phyloP scores from a whole-genome alignment of 2,113 vertebrate species.

The Zosterops pallidus region DNA sequence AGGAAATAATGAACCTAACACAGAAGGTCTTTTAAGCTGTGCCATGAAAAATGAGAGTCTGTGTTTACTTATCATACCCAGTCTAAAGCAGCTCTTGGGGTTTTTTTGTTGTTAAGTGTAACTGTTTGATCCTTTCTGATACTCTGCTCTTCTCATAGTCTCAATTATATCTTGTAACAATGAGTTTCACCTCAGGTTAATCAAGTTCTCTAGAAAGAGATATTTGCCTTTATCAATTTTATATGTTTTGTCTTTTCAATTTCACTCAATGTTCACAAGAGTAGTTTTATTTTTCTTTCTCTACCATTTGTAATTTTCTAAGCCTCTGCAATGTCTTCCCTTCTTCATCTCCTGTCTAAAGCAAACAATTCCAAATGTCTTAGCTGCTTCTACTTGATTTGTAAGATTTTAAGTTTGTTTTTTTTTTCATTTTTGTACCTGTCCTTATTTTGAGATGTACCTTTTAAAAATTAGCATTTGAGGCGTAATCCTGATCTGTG shows the following conservation, averaged over 20 bases:
- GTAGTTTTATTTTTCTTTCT: background rate
- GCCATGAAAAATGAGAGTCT: background rate
- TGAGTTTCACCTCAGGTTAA: constrained; percentile 11
- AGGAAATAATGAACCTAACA: background rate
- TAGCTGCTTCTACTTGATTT: background rate
- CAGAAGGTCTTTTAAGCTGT: background rate
- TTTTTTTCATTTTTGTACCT: background rate
- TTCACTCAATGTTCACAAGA: background rate
- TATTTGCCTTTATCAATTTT: background rate
- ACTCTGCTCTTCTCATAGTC: background rate
- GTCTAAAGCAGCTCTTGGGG: background rate
- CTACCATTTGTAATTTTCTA: background rate
- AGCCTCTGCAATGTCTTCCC: background rate
- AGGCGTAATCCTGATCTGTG: background rate
- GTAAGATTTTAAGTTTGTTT: background rate
- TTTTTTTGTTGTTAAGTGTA: background rate
- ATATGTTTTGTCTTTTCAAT: background rate
- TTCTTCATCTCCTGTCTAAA: background rate
- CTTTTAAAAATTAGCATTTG: background rate
- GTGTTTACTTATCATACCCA: background rate
- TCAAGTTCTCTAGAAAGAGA: background rate
- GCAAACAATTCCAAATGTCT: background rate
- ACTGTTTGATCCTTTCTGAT: background rate
- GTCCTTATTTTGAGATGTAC: background rate
- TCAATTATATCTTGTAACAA: background rate